Percentiles rank a stretch among this genome's conserved stretches.
These are phyloP conservation scores for Cosmopolites sordidus DNA, from an alignment of 2,888 invertebrate genomes.

Conservation along the genomic window DNA sequence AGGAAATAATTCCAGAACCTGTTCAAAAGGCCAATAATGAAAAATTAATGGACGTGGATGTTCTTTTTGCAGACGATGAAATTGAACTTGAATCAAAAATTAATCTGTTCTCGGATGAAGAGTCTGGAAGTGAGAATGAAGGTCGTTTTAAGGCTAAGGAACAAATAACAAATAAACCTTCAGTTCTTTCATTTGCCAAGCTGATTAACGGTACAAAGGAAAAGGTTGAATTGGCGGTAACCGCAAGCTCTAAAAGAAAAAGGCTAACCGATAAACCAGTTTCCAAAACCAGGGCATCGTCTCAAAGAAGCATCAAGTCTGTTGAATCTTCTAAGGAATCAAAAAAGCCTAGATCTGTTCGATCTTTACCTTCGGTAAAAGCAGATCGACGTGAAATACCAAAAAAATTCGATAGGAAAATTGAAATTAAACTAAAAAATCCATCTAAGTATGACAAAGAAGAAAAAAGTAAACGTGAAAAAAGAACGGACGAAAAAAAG, in stretches of 20 bases:
- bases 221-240: background rate
- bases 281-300: background rate
- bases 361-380: constrained; percentile 19
- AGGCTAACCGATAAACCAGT: background rate
- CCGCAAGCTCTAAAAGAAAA: constrained; percentile 1
- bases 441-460: constrained; percentile 41
- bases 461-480: constrained; percentile 20
- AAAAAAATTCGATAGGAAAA: constrained; percentile 38
- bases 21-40: constrained; percentile 10
- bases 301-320: background rate
- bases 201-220: constrained; percentile 31
- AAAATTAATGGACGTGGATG: constrained; percentile 31
- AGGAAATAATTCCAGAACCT: constrained; percentile 1
- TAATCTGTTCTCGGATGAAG: constrained; percentile 47
- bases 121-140: constrained; percentile 46
- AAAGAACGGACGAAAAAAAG: constrained; percentile 16
- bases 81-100: constrained; percentile 39
- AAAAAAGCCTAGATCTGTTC: constrained; percentile 16
- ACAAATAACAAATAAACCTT: constrained; percentile 22
- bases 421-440: constrained; percentile 46
- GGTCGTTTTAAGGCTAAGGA: constrained; percentile 42
- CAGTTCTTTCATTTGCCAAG: constrained; percentile 32
- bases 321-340: constrained; percentile 3
- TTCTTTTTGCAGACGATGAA: constrained; percentile 33
- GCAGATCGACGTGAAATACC: constrained; percentile 24